Percentiles rank a stretch among this genome's conserved stretches.
Evolutionary conservation across 1,140 invertebrate genomes (phyloP).

Genomic region (Drosophila kepulauana): DNA sequence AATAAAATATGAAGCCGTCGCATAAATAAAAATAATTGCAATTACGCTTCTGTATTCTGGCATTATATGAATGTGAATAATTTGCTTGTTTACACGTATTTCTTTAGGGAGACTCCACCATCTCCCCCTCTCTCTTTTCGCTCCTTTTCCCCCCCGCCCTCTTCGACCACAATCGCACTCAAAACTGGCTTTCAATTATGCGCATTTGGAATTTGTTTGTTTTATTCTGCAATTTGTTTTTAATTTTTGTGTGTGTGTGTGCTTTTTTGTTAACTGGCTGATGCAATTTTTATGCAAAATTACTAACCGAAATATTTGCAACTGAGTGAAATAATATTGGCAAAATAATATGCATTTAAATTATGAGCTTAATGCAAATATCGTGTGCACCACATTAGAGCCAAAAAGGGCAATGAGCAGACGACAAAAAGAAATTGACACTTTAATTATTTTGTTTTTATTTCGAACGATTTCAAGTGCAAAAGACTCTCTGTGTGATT

Average conservation of each 20-base stretch:
- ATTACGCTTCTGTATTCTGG: slow-evolving; percentile 70
- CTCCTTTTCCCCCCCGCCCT: neutral
- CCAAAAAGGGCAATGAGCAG: slow-evolving; percentile 64
- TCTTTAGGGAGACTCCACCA: neutral
- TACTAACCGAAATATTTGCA: slow-evolving; percentile 66
- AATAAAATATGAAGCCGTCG: slow-evolving; percentile 44
- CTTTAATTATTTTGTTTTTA: slow-evolving; percentile 30
- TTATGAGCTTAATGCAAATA: slow-evolving; percentile 75
- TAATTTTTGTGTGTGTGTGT: slow-evolving; percentile 28
- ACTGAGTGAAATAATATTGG: slow-evolving; percentile 24
- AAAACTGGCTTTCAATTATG: slow-evolving; percentile 78
- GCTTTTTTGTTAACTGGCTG: slow-evolving; percentile 52
- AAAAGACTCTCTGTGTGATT: neutral
- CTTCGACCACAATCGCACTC: neutral
- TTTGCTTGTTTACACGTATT: slow-evolving; percentile 54
- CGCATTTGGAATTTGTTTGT: slow-evolving; percentile 52
- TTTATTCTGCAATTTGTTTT: slow-evolving; percentile 46
- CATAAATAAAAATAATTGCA: slow-evolving; percentile 79
- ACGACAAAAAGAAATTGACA: slow-evolving; percentile 14
- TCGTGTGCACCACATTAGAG: slow-evolving; percentile 67
- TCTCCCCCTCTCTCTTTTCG: neutral
- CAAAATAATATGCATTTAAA: slow-evolving; percentile 69
- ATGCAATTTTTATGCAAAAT: slow-evolving; percentile 81
- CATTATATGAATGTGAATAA: slow-evolving; percentile 56
- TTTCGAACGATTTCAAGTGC: neutral